phyloP scores from a whole-genome alignment of 1,140 invertebrate genomes.

The Adelges cooleyi region DNA sequence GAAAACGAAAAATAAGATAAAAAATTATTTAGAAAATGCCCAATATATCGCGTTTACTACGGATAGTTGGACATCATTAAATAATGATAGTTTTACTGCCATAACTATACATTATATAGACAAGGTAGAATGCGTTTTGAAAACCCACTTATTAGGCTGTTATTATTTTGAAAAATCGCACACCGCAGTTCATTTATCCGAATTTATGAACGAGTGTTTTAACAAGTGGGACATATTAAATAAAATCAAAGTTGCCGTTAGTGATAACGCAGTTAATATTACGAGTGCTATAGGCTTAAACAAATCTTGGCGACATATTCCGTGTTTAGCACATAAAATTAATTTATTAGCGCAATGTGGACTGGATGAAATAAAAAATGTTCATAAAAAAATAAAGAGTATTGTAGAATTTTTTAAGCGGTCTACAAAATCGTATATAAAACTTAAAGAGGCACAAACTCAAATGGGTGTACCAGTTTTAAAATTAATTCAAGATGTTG shows the following conservation, averaged over 20 bases:
- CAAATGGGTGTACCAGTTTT: constrained; percentile 8
- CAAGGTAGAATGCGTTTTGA: too few species aligned
- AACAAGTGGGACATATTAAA: not conserved
- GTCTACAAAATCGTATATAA: constrained; percentile 9
- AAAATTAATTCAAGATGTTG: constrained; percentile 29
- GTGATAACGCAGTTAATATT: constrained; percentile 9
- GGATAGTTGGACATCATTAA: too few species aligned
- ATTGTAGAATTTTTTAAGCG: constrained; percentile 29
- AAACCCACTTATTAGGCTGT: too few species aligned
- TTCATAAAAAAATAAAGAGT: constrained; percentile 23
- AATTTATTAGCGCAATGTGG: not conserved
- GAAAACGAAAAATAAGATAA: constrained; percentile 28
- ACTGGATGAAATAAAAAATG: constrained; percentile 1
- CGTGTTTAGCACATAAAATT: not conserved
- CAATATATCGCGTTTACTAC: too few species aligned
- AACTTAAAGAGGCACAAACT: constrained; percentile 10
- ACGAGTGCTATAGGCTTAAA: not conserved
- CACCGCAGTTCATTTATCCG: not conserved
- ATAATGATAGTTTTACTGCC: constrained; percentile 7
- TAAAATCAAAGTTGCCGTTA: not conserved
- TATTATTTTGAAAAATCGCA: not conserved
- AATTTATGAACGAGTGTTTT: constrained; percentile 16
- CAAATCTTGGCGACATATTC: not conserved
- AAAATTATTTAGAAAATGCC: constrained; percentile 3
- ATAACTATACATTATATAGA: too few species aligned